Evolutionary conservation across 1,140 invertebrate species (phyloP), one percentile per base, ranked within the genome.

Genomic region (Drosophila nebulosa): DNA sequence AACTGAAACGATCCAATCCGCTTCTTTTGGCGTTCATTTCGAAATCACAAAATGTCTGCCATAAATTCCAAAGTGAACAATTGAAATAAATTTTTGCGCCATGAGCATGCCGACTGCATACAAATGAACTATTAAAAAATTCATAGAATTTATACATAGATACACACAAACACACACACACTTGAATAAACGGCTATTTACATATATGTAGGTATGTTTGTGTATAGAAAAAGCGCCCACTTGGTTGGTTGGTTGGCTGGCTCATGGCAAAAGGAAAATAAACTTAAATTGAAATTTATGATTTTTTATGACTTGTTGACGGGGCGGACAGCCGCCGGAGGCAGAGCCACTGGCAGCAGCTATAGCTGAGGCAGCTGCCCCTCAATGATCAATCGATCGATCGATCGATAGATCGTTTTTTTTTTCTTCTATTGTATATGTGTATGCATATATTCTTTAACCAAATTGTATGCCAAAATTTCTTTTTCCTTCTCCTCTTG

Each of bases 71-170:
- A 88, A 89, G 83, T 83, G 75, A 89, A 88, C 84, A 88, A 88
- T 88, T 88, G 84, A 88, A 88, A 88, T 88, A 88, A 88, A 88
- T 88, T 89, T 88, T 88, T 89, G 83, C 83, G 83, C 83, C 84
- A 89, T 88, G 83, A 68, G 72, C 84, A 77, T 69, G 78, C 75
- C 79, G 80, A 83, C 84, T 88, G 83, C 83, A 88, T 88, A 88
- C 83, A 79, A 88, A 88, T 89, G 32, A 88, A 88, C 83, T 88
- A 88, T 86, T 88, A 86, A 86, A 86, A 86, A 86, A 86, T 86
- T 88, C 81, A 86, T 86, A 86, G 81, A 86, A 86, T 81, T 81
- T 88, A 78, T 88, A 81, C 81, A 83, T 68, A 74, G 46, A 61
- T 55, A 76, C 42, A 83, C 58, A 75, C 56, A 71, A 51, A 66